These are phyloP conservation scores for Discoglossus pictus DNA, from an alignment of 2,797 vertebrate genomes.

Conservation along the genomic window DNA sequence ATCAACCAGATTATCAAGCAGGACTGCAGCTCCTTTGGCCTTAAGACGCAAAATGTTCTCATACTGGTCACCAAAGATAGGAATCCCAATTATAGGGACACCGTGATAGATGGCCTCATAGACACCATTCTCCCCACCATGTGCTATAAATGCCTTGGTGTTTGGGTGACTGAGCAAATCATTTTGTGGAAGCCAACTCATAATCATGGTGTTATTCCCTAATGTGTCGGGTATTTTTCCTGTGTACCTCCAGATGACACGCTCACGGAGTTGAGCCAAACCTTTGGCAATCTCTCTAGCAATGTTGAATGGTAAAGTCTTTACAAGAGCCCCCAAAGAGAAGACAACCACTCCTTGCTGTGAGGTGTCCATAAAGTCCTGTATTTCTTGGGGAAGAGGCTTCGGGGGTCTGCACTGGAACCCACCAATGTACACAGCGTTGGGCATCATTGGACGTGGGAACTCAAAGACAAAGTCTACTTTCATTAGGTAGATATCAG, in stretches of 20 bases:
- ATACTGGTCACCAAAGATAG: conserved; percentile 66
- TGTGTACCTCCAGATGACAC: conserved; percentile 66
- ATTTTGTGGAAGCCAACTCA: conserved; percentile 66
- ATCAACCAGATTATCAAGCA: conserved; percentile 57
- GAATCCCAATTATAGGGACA: conserved; percentile 66
- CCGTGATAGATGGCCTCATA: conserved; percentile 67
- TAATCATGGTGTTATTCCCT: conserved; percentile 63
- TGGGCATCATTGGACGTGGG: conserved; percentile 75
- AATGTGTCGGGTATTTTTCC: conserved; percentile 60
- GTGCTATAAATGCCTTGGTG: conserved; percentile 60
- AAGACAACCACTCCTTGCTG: conserved; percentile 68
- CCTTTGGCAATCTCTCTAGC: conserved; percentile 61
- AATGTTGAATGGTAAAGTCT: conserved; percentile 50
- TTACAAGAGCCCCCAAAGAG: conserved; percentile 64
- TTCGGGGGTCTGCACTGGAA: conserved; percentile 71
- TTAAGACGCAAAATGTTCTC: conserved; percentile 68
- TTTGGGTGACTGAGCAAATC: conserved; percentile 67
- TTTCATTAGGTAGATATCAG: conserved; percentile 75
- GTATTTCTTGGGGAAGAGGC: conserved; percentile 65
- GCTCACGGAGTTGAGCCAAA: conserved; percentile 60
- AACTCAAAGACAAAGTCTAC: conserved; percentile 77
- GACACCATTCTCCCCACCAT: conserved; percentile 64
- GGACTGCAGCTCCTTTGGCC: conserved; percentile 61
- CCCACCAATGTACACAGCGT: conserved; percentile 72
- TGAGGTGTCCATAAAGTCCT: conserved; percentile 56